Percentiles rank a stretch among this genome's conserved stretches.
Evolutionary conservation across 2,113 vertebrate species (phyloP).

Genomic region (Gopherus flavomarginatus): DNA sequence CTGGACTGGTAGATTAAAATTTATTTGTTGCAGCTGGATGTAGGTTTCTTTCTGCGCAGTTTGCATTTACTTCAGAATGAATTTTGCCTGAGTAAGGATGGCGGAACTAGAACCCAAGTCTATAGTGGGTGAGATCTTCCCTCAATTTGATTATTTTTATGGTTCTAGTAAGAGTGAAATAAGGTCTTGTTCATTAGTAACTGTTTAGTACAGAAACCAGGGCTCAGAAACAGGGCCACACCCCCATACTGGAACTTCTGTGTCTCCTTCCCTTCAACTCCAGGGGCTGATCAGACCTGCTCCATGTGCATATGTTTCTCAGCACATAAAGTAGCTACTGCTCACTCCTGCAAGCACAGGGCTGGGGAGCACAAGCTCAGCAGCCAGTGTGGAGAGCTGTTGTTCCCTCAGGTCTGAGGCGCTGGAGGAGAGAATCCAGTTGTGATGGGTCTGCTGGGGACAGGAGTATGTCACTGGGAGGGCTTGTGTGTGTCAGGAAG

Average conservation of each 20-base stretch:
- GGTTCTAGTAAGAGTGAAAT: neutral
- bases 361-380: neutral
- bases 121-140: too few relatives aligned
- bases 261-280: too few relatives aligned
- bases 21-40: too few relatives aligned
- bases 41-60: too few relatives aligned
- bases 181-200: neutral
- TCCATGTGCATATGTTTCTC: too few relatives aligned
- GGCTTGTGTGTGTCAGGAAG: neutral
- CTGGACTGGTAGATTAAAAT: too few relatives aligned
- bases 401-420: neutral
- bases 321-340: neutral
- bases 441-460: neutral
- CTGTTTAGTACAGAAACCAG: neutral
- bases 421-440: neutral
- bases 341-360: neutral
- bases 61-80: too few relatives aligned
- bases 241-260: too few relatives aligned
- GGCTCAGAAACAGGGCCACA: too few relatives aligned
- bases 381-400: neutral
- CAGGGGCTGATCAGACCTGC: too few relatives aligned
- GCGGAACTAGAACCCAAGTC: too few relatives aligned
- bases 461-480: neutral
- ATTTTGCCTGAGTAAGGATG: too few relatives aligned
- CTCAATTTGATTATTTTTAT: neutral